Evolutionary conservation across 2,113 vertebrate species (phyloP).

Genomic region (Gadus chalcogrammus): DNA sequence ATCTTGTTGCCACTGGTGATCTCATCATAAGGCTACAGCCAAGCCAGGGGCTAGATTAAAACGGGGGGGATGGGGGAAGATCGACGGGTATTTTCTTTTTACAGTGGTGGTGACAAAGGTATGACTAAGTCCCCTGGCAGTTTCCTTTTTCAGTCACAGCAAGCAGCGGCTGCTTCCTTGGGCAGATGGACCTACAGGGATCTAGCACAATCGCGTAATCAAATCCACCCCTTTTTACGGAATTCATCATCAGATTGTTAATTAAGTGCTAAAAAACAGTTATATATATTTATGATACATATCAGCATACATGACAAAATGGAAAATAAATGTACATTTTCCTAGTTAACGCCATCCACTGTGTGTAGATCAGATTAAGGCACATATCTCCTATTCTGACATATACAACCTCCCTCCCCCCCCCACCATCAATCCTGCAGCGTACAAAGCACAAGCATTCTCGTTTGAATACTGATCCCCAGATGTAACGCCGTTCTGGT

Average conservation of each 20-base stretch:
- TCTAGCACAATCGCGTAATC: not conserved
- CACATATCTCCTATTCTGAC: no score
- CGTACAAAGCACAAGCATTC: no score
- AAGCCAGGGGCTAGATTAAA: slow-evolving; percentile 15
- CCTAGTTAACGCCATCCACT: no score
- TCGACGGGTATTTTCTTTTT: slow-evolving; percentile 9
- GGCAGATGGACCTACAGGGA: not conserved
- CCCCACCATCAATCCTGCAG: no score
- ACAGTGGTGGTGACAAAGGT: slow-evolving; percentile 15
- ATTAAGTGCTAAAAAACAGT: not conserved
- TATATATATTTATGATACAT: not conserved
- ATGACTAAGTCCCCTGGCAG: slow-evolving; percentile 19
- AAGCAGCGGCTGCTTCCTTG: not conserved
- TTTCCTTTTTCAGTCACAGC: not conserved
- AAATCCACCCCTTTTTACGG: not conserved
- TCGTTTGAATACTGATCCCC: no score
- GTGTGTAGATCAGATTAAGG: no score
- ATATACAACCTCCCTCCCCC: no score
- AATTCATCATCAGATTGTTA: not conserved
- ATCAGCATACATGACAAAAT: no score
- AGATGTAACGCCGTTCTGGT: no score
- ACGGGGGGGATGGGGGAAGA: slow-evolving; percentile 12
- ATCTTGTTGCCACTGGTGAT: slow-evolving; percentile 27
- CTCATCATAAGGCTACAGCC: slow-evolving; percentile 23
- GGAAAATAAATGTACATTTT: no score